Evolutionary conservation across 2,888 invertebrate genomes (phyloP).

Genomic region (Noctua janthe): DNA sequence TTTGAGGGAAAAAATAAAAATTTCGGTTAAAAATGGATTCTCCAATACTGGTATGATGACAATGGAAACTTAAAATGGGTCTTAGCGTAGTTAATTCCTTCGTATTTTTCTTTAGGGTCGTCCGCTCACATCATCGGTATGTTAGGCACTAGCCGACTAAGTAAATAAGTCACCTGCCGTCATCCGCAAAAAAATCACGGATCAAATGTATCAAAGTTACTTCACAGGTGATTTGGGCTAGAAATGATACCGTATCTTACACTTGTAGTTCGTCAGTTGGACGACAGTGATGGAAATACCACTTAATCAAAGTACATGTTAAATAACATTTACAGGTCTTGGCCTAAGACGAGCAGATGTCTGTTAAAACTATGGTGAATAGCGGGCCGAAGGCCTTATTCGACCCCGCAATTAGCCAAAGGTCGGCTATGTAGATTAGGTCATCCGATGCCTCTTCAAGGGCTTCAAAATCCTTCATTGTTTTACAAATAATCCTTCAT

Average conservation of each 20-base stretch:
- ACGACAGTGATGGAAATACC: not conserved
- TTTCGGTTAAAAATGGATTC: constrained; percentile 55
- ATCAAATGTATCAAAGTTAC: not conserved
- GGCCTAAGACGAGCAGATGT: not conserved
- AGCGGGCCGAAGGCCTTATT: not conserved
- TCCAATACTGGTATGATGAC: not conserved
- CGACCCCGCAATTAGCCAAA: not conserved
- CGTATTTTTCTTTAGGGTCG: not conserved
- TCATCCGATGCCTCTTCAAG: not conserved
- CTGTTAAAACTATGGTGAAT: not conserved
- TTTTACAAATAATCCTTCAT: constrained; percentile 28
- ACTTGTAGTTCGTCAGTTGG: not conserved
- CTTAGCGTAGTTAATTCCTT: not conserved
- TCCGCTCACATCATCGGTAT: not conserved
- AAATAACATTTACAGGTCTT: not conserved
- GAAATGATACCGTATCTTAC: not conserved
- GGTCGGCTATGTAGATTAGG: not conserved
- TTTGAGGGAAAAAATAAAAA: constrained; percentile 87
- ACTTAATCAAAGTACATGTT: not conserved
- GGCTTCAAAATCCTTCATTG: not conserved
- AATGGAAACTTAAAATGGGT: not conserved
- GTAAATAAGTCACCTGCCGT: not conserved
- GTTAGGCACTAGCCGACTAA: not conserved
- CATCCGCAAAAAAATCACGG: not conserved
- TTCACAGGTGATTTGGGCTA: not conserved